Evolutionary conservation across 1,140 invertebrate species (phyloP).

Genomic region (Polypedilum pembai): DNA sequence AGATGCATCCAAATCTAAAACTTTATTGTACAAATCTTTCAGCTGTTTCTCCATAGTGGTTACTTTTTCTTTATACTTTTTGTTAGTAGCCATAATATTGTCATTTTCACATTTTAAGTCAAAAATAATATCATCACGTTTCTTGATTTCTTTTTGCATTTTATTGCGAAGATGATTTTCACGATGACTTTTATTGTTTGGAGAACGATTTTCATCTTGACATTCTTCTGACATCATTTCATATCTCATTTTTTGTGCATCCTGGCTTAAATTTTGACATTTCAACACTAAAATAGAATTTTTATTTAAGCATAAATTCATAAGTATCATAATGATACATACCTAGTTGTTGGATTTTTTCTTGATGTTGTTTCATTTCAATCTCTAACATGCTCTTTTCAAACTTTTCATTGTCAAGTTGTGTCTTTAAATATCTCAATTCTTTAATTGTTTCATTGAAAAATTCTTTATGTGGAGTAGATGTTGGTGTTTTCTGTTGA

Average conservation of each 20-base stretch:
- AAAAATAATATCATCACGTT: background rate
- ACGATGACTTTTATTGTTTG: background rate
- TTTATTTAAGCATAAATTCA: background rate
- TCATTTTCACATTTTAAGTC: background rate
- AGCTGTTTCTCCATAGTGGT: background rate
- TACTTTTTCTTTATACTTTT: background rate
- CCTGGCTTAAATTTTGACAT: background rate
- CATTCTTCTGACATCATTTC: background rate
- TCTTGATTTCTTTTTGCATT: conserved; percentile 15
- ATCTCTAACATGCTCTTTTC: background rate
- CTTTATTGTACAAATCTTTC: background rate
- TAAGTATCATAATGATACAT: background rate
- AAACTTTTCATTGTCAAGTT: background rate
- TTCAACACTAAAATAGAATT: background rate
- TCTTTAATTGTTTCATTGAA: conserved; percentile 15
- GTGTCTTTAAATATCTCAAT: background rate
- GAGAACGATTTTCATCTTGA: background rate
- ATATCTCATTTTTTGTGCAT: background rate
- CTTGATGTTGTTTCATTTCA: background rate
- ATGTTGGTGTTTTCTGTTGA: background rate
- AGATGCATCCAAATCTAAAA: background rate
- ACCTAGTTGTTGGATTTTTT: background rate
- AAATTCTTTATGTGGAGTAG: background rate
- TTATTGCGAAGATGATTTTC: background rate
- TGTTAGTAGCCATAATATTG: background rate